Base-by-base conservation (phyloP, 1,140 invertebrate species). In the Drosophila gunungcola region DNA sequence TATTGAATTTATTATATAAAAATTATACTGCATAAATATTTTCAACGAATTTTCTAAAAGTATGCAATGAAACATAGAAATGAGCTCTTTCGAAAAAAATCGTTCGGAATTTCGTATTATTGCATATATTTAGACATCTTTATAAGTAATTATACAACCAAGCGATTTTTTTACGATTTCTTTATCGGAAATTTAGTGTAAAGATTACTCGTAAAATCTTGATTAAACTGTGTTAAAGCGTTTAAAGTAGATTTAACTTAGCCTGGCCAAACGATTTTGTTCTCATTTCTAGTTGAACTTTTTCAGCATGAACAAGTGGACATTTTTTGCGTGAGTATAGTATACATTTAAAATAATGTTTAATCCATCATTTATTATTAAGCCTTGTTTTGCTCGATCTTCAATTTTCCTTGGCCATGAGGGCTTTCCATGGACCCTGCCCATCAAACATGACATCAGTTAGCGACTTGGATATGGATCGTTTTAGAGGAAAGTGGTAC, bases 401-500 rank as follows among this genome's bases (percentile, higher is more conserved):
- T 4, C 16, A 63, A 32, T 9, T 41, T 3, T 10, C 46, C 2
- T 9, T 21, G 12, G 43, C 61, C 1, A n/a, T 67, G 1, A 7
- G 7, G 16, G 9, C 46, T 3, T 12, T 11, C 3, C 29, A 25
- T 2, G 62, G 60, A 3, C 2, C 46, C 4, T 84, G 80, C 42
- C 58, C 55, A 0, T 0, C 0, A 0, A 84, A 80, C n/a, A 41
- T 84, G 41, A 77, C 72, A 4, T 48, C 72, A 5, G 3, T 77
- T n/a, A 43, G n/a, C 1, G 21, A 70, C 9, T 49, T 84, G 0
- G 9, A 84, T 4, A 77, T 84, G 46, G 1, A 42, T 0, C 5
- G 21, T 0, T 73, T 62, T 2, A 0, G 2, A 4, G 81, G 76
- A 4, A 68, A 42, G 10, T 84, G 81, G 81, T 80, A 84, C 36